Conservation (phyloP, 2,797 vertebrate genomes). For the Gorsachius magnificus region DNA sequence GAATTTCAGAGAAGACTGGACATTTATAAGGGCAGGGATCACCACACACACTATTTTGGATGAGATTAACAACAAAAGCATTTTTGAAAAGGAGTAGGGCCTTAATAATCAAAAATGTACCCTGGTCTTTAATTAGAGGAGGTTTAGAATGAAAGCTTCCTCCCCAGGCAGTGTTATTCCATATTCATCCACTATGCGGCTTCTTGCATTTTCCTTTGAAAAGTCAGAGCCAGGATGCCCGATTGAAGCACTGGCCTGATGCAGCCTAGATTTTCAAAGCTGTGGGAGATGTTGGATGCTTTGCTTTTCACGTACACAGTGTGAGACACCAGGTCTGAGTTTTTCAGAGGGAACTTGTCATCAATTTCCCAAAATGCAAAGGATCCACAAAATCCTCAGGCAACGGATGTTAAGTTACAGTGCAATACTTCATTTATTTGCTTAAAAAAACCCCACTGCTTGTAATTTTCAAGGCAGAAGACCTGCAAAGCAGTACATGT, state of each 20-base stretch:
- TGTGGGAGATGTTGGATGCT: not conserved
- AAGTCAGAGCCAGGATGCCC: not conserved
- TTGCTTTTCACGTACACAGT: not conserved
- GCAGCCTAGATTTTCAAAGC: not conserved
- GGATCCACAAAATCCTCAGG: not conserved
- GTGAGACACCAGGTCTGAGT: not conserved
- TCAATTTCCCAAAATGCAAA: not conserved
- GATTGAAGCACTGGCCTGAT: not conserved
- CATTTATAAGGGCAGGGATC: not conserved
- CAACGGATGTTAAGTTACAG: not conserved
- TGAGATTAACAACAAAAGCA: not conserved
- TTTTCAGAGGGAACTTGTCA: not conserved
- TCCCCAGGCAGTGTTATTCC: slow-evolving; percentile 13
- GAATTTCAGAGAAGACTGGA: not conserved
- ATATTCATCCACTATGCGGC: slow-evolving; percentile 46
- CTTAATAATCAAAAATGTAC: not conserved
- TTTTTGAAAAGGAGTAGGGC: not conserved
- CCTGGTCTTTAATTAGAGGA: not conserved
- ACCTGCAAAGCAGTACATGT: not conserved
- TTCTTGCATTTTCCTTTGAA: slow-evolving; percentile 55
- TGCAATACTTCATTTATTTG: not conserved
- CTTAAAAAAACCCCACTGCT: not conserved
- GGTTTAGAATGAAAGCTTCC: not conserved
- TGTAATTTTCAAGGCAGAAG: not conserved
- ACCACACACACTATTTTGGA: not conserved